Base-by-base conservation (phyloP, 2,888 invertebrate species). In the Scaptomyza cyrtandrae region DNA sequence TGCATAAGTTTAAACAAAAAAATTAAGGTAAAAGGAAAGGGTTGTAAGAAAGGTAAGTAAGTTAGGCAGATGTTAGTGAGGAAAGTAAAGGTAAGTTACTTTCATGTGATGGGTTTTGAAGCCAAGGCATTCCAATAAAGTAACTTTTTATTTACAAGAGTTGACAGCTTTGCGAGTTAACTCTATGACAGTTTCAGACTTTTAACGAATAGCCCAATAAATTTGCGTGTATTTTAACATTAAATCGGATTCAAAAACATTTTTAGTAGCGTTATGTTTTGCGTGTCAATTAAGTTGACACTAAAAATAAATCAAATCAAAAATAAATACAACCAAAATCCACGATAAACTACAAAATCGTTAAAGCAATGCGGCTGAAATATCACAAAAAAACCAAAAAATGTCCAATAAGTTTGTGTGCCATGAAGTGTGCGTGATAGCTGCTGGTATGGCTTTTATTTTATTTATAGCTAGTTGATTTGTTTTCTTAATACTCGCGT, bases 281-380 rank as follows among this genome's bases (percentile, higher is more conserved):
- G 63, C 64, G 63, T 72, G 86, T 44, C 66, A 63, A 65, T 74
- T 83, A 63, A 53, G 68, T 52, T 70, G 81, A 46, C 81, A 86
- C 71, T 62, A 63, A 80, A 86, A 81, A 88, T 86, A 78, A 84
- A 84, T 75, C 78, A 80, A 67, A 73, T 58, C 35, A 19, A 46
- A 60, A 29, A 53, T 5, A 43, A 52, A 29, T 44, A 53, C n/a
- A 27, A 43, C 53, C 24, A n/a, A 35, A 33, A 37, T n/a, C 13
- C 13, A 37, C n/a, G 19, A 14, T 39, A 68, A 54, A 41, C n/a
- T 24, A 14, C 39, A 68, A 54, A 41, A 60, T 53, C 44, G 43
- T 14, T 14, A 35, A 49, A 52, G 45, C 59, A 35, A 35, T 14
- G 27, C 37, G 14, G 45, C 29, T 69, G 69, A 54, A 53, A 49